phyloP scores from a whole-genome alignment of 2,888 invertebrate species.

The Ennomos erosarius region DNA sequence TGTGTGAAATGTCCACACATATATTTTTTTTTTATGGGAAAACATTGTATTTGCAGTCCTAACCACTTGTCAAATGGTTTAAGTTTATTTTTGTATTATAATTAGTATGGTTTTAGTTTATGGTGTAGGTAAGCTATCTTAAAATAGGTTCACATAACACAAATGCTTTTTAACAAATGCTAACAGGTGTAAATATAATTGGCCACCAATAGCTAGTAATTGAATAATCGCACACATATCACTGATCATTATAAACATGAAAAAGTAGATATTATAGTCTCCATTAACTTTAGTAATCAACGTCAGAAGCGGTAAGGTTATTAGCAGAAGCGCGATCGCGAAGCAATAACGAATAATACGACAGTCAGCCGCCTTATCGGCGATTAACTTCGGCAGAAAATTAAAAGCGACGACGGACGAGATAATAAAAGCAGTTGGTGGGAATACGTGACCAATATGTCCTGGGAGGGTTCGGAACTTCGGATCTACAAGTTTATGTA shows the following conservation, averaged over 20 bases:
- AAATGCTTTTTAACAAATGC: too few species aligned
- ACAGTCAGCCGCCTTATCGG: slow-evolving; percentile 60
- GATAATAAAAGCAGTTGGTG: slow-evolving; percentile 75
- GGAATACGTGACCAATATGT: slow-evolving; percentile 81
- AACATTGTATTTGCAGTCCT: too few species aligned
- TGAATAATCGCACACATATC: slow-evolving; percentile 20
- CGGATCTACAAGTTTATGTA: slow-evolving; percentile 63
- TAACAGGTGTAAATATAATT: too few species aligned
- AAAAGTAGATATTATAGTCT: slow-evolving; percentile 16
- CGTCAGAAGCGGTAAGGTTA: slow-evolving; percentile 42
- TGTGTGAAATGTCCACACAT: too few species aligned
- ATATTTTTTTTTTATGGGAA: too few species aligned
- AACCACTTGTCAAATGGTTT: too few species aligned
- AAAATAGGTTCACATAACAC: too few species aligned
- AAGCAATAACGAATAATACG: slow-evolving; percentile 64
- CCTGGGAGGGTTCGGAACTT: slow-evolving; percentile 59
- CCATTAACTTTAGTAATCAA: slow-evolving; percentile 36
- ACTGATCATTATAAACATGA: slow-evolving; percentile 15
- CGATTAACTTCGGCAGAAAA: slow-evolving; percentile 72
- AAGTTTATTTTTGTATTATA: too few species aligned
- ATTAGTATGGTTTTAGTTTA: too few species aligned
- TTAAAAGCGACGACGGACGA: slow-evolving; percentile 71
- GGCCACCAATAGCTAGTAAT: not conserved
- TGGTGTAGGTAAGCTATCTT: too few species aligned
- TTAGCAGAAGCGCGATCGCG: slow-evolving; percentile 54